A percentile compares a stretch with the other conserved stretches of the same genome.
Conservation (phyloP, 2,113 vertebrate species). For the Gallinago undulata region DNA sequence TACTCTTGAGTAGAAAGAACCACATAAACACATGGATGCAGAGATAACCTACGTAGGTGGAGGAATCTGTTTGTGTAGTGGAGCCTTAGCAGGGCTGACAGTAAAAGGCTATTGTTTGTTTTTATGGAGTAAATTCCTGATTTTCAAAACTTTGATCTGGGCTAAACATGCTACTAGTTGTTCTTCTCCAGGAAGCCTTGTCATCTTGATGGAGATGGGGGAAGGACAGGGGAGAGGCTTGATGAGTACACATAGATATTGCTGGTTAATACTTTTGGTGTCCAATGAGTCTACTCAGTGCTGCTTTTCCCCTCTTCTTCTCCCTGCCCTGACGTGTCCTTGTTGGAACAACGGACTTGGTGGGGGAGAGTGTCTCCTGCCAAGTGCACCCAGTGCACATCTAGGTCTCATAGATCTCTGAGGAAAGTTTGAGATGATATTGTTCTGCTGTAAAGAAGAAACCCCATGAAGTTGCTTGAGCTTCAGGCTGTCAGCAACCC, state of each 20-base stretch:
- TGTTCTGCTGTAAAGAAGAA: neutral
- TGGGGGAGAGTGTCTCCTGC: neutral
- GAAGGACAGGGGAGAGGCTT: neutral
- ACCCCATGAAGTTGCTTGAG: neutral
- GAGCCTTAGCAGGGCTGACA: neutral
- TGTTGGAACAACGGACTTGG: neutral
- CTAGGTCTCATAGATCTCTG: neutral
- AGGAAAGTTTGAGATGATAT: neutral
- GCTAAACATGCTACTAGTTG: neutral
- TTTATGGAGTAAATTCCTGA: neutral
- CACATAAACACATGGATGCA: neutral
- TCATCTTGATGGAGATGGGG: neutral
- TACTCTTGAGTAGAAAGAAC: neutral
- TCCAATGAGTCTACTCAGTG: neutral
- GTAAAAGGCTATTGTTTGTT: neutral
- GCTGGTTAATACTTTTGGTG: neutral
- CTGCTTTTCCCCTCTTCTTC: neutral
- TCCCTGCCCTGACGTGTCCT: neutral
- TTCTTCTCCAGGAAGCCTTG: neutral
- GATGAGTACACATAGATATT: neutral
- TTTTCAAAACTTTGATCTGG: neutral
- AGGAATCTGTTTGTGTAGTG: neutral
- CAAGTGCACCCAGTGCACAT: neutral
- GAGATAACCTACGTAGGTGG: neutral
- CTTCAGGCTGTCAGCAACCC: neutral